Conservation (phyloP, 2,888 invertebrate species). For the Saturnia pavonia region DNA sequence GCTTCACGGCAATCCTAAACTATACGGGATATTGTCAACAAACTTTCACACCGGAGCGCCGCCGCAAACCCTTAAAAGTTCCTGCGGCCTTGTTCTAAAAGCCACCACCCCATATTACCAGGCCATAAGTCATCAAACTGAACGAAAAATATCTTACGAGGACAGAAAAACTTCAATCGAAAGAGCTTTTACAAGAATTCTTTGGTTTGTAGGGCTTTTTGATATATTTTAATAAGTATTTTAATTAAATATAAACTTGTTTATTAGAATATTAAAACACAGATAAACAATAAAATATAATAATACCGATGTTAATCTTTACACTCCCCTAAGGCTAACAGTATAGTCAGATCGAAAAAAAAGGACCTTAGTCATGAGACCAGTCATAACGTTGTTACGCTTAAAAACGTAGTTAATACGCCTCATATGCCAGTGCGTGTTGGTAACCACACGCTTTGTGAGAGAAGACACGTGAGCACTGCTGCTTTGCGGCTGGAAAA, state of each 20-base stretch:
- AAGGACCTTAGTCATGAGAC: too few relatives aligned
- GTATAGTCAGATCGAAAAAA: background rate
- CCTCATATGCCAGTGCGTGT: too few relatives aligned
- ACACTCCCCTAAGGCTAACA: background rate
- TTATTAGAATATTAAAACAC: background rate
- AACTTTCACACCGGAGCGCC: conserved; percentile 27
- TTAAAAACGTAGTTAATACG: too few relatives aligned
- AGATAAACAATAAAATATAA: background rate
- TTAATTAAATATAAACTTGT: background rate
- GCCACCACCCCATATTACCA: conserved; percentile 44
- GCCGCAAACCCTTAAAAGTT: conserved; percentile 42
- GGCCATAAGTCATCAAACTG: conserved; percentile 51
- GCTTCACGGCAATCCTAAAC: conserved; percentile 11
- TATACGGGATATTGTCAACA: conserved; percentile 26
- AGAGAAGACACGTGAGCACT: too few relatives aligned
- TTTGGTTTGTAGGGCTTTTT: conserved; percentile 35
- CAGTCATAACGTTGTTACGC: too few relatives aligned
- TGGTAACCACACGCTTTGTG: too few relatives aligned
- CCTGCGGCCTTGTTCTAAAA: conserved; percentile 42
- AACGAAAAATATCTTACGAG: conserved; percentile 35
- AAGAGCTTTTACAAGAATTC: conserved; percentile 37
- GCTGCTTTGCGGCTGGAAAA: too few relatives aligned
- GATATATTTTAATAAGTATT: conserved; percentile 14
- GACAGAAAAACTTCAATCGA: conserved; percentile 43
- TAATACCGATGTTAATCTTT: background rate